Base-by-base conservation (phyloP, 2,888 invertebrate species). In the Thymelicus sylvestris region DNA sequence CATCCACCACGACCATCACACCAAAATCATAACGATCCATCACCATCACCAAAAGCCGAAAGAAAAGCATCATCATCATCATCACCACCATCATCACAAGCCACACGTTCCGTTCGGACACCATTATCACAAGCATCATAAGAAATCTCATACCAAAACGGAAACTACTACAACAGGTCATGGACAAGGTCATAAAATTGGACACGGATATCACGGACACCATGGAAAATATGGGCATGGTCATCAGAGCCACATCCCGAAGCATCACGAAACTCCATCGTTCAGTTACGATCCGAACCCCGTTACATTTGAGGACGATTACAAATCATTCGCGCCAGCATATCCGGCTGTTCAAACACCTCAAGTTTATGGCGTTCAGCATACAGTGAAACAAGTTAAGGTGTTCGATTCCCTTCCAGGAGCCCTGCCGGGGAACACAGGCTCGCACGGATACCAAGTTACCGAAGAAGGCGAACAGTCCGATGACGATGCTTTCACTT, bases 1-100 rank as follows among this genome's bases (percentile, higher is more conserved):
- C 66, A 92, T 95, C 74, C 95, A 95, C 60, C 95, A 95, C 74
- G 94, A 95, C 72, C 91, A 94, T 64, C 90, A 91, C 63, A 89
- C 92, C 94, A 64, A 92, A 94, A 79, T 91, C 93, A 77, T 92
- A 93, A 74, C 90, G 92, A 68, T 68, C 73, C 91, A 90, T 73
- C 88, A 90, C 65, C 92, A 92, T 59, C 90, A 87, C 60, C 89
- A 91, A 61, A 89, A 91, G 72, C 92, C 94, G 63, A 91, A 94
- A 50, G 62, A 68, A 79, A 91, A 94, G 77, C 92, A 93, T 73
- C 90, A 93, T 12, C 64, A 64, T 12, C 69, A 79, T 41, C 79
- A 80, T 13, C 95, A 95, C 76, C 93, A 95, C 72, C 94, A 94
- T 72, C 91, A 93, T 48, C 88, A 89, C 55, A 89, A 91, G 71